Evolutionary conservation across 2,888 invertebrate species (phyloP).

Genomic region (Eucriotettix oculatus): DNA sequence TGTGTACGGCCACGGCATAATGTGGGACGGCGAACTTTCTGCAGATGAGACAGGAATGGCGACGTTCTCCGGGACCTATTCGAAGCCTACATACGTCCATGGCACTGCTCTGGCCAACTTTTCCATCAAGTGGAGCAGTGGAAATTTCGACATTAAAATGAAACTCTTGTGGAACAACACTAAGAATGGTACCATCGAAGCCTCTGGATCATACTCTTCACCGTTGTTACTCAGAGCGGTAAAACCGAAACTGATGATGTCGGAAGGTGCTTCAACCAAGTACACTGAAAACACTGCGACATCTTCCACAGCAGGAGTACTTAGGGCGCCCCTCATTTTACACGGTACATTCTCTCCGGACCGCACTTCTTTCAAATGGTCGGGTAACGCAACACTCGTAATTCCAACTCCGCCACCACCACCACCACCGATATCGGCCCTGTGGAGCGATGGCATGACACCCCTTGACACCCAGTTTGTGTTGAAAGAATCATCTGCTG

Average conservation of each 20-base stretch:
- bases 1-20: constrained; percentile 1
- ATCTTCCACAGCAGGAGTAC: not conserved
- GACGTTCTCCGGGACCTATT: not conserved
- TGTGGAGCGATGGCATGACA: not conserved
- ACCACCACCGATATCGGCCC: not conserved
- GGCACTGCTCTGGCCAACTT: not conserved
- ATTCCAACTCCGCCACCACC: not conserved
- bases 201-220: constrained; percentile 3
- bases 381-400: not conserved
- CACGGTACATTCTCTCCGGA: constrained; percentile 11
- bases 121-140: constrained; percentile 1
- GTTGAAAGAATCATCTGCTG: not conserved
- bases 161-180: not conserved
- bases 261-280: not conserved
- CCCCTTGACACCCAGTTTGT: not conserved
- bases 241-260: not conserved
- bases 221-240: not conserved
- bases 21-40: not conserved
- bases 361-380: constrained; percentile 7
- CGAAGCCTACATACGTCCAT: constrained; percentile 2
- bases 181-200: not conserved
- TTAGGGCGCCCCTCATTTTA: constrained; percentile 8
- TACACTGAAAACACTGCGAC: not conserved
- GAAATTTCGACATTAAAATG: constrained; percentile 2
- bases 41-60: not conserved